phyloP scores from a whole-genome alignment of 1,140 invertebrate species.

The Drosophila takahashii region DNA sequence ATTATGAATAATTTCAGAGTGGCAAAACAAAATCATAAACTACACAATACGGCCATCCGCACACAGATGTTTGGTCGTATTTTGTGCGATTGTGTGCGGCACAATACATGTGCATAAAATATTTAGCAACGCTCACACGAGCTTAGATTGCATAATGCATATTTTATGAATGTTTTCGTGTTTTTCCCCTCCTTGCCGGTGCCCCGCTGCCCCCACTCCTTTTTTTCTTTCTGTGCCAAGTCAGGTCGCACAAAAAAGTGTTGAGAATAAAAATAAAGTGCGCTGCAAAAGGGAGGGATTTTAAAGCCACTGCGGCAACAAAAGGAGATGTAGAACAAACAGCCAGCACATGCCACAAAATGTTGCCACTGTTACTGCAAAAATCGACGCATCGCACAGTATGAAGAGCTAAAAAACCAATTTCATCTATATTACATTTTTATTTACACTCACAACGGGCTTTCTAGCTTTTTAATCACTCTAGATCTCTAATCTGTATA shows the following conservation, averaged over 20 bases:
- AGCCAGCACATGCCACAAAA: slow-evolving; percentile 40
- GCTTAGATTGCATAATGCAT: slow-evolving; percentile 85
- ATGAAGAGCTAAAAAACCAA: neutral
- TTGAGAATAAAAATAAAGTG: slow-evolving; percentile 69
- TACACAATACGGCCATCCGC: slow-evolving; percentile 39
- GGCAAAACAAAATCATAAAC: slow-evolving; percentile 74
- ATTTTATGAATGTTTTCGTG: slow-evolving; percentile 80
- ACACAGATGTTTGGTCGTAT: slow-evolving; percentile 19
- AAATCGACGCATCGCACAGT: slow-evolving; percentile 21
- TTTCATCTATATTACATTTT: neutral
- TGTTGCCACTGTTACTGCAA: slow-evolving; percentile 16
- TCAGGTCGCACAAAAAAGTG: slow-evolving; percentile 69
- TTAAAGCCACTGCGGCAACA: slow-evolving; percentile 79
- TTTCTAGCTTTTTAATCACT: neutral
- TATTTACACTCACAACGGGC: neutral
- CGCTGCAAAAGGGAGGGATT: slow-evolving; percentile 38
- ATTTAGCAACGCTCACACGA: slow-evolving; percentile 84
- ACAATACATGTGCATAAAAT: slow-evolving; percentile 80
- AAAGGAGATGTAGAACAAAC: slow-evolving; percentile 46
- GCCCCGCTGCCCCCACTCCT: neutral
- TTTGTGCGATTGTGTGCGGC: slow-evolving; percentile 39
- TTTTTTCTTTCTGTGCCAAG: slow-evolving; percentile 44
- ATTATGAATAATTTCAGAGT: slow-evolving; percentile 46
- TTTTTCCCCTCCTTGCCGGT: slow-evolving; percentile 4
- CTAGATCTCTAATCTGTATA: neutral